Percentiles rank a stretch among this genome's conserved stretches.
phyloP scores from a whole-genome alignment of 2,888 invertebrate species.

The Sinelater perroti region DNA sequence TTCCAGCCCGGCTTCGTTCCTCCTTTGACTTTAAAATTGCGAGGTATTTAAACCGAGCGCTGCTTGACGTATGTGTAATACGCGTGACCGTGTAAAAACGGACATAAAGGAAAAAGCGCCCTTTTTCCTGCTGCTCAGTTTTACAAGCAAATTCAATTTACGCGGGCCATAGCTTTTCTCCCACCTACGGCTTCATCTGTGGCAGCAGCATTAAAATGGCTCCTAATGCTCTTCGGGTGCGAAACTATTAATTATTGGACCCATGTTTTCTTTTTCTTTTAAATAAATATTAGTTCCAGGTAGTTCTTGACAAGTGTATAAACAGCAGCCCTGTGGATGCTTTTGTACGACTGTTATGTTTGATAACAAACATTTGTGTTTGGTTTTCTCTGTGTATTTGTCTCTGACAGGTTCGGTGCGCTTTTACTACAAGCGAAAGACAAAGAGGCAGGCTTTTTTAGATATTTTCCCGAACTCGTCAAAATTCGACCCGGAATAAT shows the following conservation, averaged over 20 bases:
- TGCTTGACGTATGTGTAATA: constrained; percentile 7
- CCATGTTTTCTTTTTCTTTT: constrained; percentile 18
- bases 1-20: not conserved
- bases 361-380: constrained; percentile 28
- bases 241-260: constrained; percentile 15
- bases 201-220: constrained; percentile 1
- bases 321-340: constrained; percentile 14
- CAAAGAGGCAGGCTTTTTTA: constrained; percentile 8
- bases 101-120: constrained; percentile 8
- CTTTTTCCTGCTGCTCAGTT: constrained; percentile 9
- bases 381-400: constrained; percentile 21
- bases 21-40: not conserved
- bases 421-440: not conserved
- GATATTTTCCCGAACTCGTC: constrained; percentile 7
- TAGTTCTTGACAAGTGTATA: constrained; percentile 20
- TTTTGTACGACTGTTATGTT: constrained; percentile 25
- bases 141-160: constrained; percentile 18
- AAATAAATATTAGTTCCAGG: constrained; percentile 24
- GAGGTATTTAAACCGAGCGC: not conserved
- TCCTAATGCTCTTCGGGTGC: not conserved
- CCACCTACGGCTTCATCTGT: constrained; percentile 3
- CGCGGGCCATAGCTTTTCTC: constrained; percentile 11
- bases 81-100: constrained; percentile 6
- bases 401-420: constrained; percentile 18
- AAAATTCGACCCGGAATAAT: constrained; percentile 15